A percentile compares a stretch with the other conserved stretches of the same genome.
Conservation (phyloP, 2,888 invertebrate species). For the Atethmia centrago region DNA sequence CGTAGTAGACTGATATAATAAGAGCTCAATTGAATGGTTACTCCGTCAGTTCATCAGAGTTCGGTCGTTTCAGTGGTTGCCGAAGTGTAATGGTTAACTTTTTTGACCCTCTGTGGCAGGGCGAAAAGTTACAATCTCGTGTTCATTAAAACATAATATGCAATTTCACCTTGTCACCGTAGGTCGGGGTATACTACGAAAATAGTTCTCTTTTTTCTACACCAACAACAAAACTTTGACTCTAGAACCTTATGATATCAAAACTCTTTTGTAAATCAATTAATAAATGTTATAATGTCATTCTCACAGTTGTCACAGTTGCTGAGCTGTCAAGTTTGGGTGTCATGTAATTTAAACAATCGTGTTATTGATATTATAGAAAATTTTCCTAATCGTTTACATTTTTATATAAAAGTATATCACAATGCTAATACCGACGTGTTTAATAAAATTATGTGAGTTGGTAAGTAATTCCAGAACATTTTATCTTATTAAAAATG, state of each 20-base stretch:
- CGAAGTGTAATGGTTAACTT: neutral
- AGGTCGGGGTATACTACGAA: neutral
- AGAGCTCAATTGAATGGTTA: neutral
- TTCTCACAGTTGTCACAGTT: conserved; percentile 17
- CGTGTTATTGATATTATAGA: conserved; percentile 62
- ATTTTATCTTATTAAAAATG: neutral
- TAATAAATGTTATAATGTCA: conserved; percentile 28
- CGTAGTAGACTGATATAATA: neutral
- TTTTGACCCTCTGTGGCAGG: neutral
- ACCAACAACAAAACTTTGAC: neutral
- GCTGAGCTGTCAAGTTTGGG: conserved; percentile 67
- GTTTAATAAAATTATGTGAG: conserved; percentile 86
- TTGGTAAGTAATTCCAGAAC: conserved; percentile 75
- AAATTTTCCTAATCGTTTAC: conserved; percentile 64
- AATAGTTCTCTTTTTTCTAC: neutral
- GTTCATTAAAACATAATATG: neutral
- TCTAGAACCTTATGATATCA: neutral
- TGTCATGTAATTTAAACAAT: conserved; percentile 70
- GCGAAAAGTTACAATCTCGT: neutral
- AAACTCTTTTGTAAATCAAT: conserved; percentile 16
- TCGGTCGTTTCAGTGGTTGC: too few species aligned
- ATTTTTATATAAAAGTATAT: conserved; percentile 61
- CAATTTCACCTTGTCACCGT: neutral
- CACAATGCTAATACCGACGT: conserved; percentile 87
- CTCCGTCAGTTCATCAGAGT: neutral